These are phyloP conservation scores for Poecilus cupreus DNA, from an alignment of 2,888 invertebrate genomes.

Conservation along the genomic window DNA sequence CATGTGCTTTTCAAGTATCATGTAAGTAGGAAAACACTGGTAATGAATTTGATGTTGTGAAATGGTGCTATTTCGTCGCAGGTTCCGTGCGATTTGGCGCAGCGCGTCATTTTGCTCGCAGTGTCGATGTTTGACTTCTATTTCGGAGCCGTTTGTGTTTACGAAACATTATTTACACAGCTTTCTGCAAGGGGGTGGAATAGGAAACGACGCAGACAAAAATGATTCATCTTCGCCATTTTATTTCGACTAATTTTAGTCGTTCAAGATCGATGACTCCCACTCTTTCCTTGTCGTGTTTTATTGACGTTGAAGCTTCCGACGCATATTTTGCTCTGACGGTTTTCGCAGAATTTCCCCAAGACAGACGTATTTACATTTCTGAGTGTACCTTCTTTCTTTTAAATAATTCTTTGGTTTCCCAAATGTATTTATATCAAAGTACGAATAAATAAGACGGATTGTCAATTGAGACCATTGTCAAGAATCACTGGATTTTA, in stretches of 20 bases:
- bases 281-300: conserved; percentile 40
- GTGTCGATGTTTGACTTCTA: conserved; percentile 33
- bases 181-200: conserved; percentile 36
- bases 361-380: neutral
- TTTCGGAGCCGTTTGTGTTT: conserved; percentile 24
- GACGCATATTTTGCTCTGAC: conserved; percentile 24
- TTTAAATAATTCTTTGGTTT: neutral
- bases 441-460: neutral
- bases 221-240: conserved; percentile 55
- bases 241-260: conserved; percentile 53
- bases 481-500: too few species aligned
- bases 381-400: neutral
- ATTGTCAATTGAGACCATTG: too few species aligned
- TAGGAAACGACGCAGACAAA: conserved; percentile 48
- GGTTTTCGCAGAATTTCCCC: conserved; percentile 8
- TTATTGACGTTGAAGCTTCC: conserved; percentile 44
- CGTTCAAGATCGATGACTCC: conserved; percentile 53
- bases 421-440: neutral
- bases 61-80: too few species aligned
- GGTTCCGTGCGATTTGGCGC: neutral
- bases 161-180: conserved; percentile 44
- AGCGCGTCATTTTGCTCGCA: neutral
- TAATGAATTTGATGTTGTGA: neutral
- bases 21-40: too few species aligned
- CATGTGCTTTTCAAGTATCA: too few species aligned